Evolutionary conservation across 2,797 vertebrate species (phyloP).

Genomic region (Amblyraja radiata): DNA sequence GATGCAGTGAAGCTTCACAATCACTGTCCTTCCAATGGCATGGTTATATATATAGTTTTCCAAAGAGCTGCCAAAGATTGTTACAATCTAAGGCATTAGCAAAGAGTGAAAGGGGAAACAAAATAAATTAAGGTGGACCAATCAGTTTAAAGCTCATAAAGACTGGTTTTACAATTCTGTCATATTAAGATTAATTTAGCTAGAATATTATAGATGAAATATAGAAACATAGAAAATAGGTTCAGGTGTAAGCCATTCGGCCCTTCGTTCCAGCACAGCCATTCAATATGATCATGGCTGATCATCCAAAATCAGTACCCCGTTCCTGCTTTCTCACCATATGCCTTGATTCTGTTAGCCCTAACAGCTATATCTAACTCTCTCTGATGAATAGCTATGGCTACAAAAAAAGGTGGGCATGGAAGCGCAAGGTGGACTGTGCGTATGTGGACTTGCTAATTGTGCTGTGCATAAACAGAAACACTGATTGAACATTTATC

Average conservation of each 20-base stretch:
- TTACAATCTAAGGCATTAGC: neutral
- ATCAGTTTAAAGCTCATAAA: neutral
- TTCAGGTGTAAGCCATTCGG: no score
- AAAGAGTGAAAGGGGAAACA: neutral
- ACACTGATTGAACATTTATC: neutral
- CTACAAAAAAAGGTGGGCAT: neutral
- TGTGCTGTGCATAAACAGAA: neutral
- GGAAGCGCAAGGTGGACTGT: neutral
- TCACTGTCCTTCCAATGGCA: neutral
- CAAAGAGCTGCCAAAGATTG: neutral
- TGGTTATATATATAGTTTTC: neutral
- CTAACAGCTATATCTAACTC: no score
- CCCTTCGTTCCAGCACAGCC: no score
- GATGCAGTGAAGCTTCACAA: neutral
- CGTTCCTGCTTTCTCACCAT: no score
- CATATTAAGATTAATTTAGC: neutral
- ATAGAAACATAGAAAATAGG: no score
- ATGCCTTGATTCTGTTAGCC: no score
- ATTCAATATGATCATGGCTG: no score
- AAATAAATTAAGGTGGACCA: neutral
- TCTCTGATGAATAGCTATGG: no score
- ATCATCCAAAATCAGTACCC: no score
- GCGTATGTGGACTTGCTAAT: neutral
- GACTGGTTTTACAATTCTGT: neutral
- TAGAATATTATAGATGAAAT: neutral